Evolutionary conservation across 2,888 invertebrate species (phyloP), one percentile per base, ranked within the genome.

Genomic region (Ornithoptera alexandrae): DNA sequence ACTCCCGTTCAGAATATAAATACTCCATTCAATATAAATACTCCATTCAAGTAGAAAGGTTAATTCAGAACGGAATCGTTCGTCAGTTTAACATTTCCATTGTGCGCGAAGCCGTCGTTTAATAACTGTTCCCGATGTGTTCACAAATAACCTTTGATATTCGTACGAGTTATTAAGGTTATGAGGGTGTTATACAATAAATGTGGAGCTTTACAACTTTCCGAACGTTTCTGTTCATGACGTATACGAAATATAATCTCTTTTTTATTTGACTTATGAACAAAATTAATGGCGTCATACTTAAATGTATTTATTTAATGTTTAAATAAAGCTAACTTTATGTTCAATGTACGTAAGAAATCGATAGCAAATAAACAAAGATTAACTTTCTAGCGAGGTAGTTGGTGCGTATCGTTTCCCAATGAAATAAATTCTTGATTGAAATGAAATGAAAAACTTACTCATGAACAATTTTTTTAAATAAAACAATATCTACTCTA

Each of bases 61-160:
- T 68, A 68, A 68, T 58, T 46, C 50, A 42, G 58, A 58, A 46
- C n/a, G 58, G 18, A 46, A 62, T 20, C 22, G 62, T 68, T 62
- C 30, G 68, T 30, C 24, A 17, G 56, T n/a, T 68, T 46, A 63
- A 63, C 46, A 36, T 62, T 68, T 68, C 30, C 24, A 62, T 68
- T 68, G 68, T 68, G 46, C 36, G 15, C 22, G 20, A 12, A 58
- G 62, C 22, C 57, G 62, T 62, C 56, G 30, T 46, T 68, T 68
- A 63, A 58, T 63, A 62, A 68, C 62, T 64, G 58, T 68, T 58
- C 36, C 17, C n/a, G 64, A 67, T 61, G 36, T 62, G 50, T 57
- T 39, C 46, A 58, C 62, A 68, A 64, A 64, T 63, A 62, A 68
- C 68, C 58, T 68, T 68, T 68, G 57, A 17, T 61, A 53, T 61